Evolutionary conservation across 2,888 invertebrate genomes (phyloP), one percentile per base, ranked within the genome.

Genomic region (Plagodis pulveraria): DNA sequence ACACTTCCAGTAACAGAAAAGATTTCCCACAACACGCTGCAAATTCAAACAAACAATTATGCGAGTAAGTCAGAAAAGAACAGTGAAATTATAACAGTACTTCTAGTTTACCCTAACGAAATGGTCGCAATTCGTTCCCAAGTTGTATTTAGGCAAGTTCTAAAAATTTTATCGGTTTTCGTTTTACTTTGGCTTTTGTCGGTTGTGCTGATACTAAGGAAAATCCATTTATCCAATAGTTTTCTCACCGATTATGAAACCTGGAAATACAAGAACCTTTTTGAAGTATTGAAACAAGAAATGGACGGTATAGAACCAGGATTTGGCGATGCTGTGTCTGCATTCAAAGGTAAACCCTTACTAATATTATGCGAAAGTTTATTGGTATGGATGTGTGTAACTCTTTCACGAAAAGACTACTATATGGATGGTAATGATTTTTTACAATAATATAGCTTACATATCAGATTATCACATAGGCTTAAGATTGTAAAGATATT

Each of bases 141-240:
- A 12, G 63, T 22, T 35, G 69, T 74, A 67, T 50, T 72, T 0
- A 67, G 50, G 41, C 75, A 65, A 47, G 38, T 64, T 5, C 0
- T 72, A 0, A 73, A 75, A 44, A 10, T 71, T 36, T 64, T 86
- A 6, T 33, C 55, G 5, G n/a, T 80, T 0, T 10, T 81, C 2
- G 48, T 75, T 5, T 11, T 74, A 0, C 69, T 85, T 56, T 87
- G 84, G 86, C 8, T 77, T 5, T 72, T 81, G 8, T 77, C 81
- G 0, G 61, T 82, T 33, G 43, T 82, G 10, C 74, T 78, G 2
- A 72, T 85, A 12, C 46, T 76, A 2, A 76, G 63, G 12, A 74
- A 84, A 50, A 74, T 73, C 36, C 68, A 63, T 32, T 62, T 38
- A 0, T 63, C 56, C 5, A 66, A 56, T 42, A 63, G 64, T 43